Percentiles rank a stretch among this genome's conserved stretches.
Evolutionary conservation across 2,888 invertebrate genomes (phyloP).

Genomic region (Opisthograptis luteolata): DNA sequence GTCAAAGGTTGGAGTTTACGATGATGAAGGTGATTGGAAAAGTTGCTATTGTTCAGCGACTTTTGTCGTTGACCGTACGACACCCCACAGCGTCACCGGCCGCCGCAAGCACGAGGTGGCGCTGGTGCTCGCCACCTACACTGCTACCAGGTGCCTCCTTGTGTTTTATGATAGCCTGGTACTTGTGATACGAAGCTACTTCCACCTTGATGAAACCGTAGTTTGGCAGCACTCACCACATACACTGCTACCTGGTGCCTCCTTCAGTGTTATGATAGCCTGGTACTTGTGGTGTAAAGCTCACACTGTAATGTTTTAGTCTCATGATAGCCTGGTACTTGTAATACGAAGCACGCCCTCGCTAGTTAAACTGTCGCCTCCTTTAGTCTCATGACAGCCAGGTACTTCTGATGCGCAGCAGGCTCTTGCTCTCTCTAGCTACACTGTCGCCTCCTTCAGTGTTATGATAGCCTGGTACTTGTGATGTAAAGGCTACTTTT

Average conservation of each 20-base stretch:
- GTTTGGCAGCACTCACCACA: no score
- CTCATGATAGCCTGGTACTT: neutral
- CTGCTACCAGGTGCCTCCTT: conserved; percentile 86
- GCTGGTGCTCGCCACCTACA: conserved; percentile 96
- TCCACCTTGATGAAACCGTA: no score
- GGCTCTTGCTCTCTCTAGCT: conserved; percentile 96
- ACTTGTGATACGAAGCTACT: no score
- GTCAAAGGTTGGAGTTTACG: no score
- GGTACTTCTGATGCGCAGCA: conserved; percentile 85
- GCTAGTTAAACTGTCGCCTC: conserved; percentile 94
- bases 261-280: no score
- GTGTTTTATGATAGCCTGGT: neutral
- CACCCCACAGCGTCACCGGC: conserved; percentile 68
- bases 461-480: conserved; percentile 3
- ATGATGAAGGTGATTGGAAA: no score
- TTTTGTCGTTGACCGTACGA: no score
- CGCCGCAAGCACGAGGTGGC: conserved; percentile 94
- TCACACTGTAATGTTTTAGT: no score
- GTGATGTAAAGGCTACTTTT: no score
- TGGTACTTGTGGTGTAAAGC: conserved; percentile 1
- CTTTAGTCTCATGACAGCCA: conserved; percentile 37
- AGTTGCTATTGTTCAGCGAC: no score
- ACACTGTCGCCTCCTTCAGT: conserved; percentile 88
- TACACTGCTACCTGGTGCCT: no score
- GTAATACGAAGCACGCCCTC: conserved; percentile 93